These are phyloP conservation scores for Xiphorhynchus erythropygius DNA, from an alignment of 2,797 vertebrate species.

Conservation along the genomic window DNA sequence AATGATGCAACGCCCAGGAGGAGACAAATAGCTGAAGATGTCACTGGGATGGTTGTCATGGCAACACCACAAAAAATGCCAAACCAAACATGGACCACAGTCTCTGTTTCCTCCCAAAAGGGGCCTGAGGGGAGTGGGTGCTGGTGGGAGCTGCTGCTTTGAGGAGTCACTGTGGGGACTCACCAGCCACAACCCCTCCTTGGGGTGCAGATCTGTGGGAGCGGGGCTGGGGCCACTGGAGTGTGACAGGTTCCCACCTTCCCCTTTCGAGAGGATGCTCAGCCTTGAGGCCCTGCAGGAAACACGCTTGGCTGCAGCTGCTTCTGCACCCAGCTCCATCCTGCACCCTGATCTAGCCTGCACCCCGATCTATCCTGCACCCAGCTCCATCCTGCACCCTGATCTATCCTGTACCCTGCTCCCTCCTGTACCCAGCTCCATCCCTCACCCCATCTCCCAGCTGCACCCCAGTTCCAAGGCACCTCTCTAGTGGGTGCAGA, in stretches of 20 bases:
- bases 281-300: background rate
- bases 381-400: background rate
- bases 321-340: background rate
- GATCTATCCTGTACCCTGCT: rapidly evolving
- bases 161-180: background rate
- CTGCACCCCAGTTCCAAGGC: rapidly evolving
- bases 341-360: background rate
- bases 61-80: slow-evolving; percentile 13
- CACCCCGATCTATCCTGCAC: too few relatives aligned
- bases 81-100: background rate
- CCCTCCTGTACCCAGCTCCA: background rate
- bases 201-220: rapidly evolving
- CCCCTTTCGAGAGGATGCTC: background rate
- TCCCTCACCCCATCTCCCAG: background rate
- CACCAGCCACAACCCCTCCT: background rate
- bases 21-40: slow-evolving; percentile 19
- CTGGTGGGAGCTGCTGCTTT: background rate
- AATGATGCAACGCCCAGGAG: background rate
- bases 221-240: background rate
- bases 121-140: background rate
- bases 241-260: background rate
- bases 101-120: background rate
- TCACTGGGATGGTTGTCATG: slow-evolving; percentile 25
- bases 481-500: background rate
- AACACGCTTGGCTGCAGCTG: background rate